A percentile compares a stretch with the other conserved stretches of the same genome.
Conservation (phyloP, 2,888 invertebrate genomes). For the Brassicogethes aeneus region DNA sequence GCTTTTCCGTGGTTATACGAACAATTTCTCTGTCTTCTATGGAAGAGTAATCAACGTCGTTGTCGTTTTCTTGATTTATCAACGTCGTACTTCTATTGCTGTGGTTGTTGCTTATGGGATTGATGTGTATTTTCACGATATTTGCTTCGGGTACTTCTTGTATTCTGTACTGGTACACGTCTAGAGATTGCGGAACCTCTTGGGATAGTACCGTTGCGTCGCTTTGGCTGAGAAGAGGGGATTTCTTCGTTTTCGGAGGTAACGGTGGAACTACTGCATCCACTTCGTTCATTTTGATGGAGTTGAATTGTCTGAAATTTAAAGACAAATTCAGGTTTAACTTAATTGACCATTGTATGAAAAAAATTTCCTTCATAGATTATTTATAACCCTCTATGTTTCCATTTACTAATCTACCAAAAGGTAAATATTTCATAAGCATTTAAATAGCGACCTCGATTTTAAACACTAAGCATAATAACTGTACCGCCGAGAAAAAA, state of each 20-base stretch:
- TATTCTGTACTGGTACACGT: conserved; percentile 32
- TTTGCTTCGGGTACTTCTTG: conserved; percentile 37
- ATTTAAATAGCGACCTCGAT: not conserved
- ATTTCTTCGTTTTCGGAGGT: conserved; percentile 43
- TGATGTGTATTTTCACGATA: conserved; percentile 64
- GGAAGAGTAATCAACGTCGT: conserved; percentile 3
- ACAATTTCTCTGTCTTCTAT: conserved; percentile 2
- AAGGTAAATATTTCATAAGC: not conserved
- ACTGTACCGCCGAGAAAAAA: too few species aligned
- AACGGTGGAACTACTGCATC: conserved; percentile 47
- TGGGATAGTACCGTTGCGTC: conserved; percentile 43
- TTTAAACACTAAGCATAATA: not conserved
- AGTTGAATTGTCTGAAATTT: too few species aligned
- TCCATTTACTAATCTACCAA: not conserved
- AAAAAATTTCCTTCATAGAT: not conserved
- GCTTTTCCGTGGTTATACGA: conserved; percentile 6
- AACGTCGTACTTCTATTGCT: not conserved
- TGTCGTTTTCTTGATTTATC: not conserved
- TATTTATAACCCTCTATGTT: not conserved
- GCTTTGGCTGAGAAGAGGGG: conserved; percentile 20
- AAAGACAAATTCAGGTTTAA: too few species aligned
- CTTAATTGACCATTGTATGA: not conserved
- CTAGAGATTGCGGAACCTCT: conserved; percentile 25
- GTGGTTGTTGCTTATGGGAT: conserved; percentile 37
- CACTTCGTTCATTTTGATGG: conserved; percentile 43